Base-by-base conservation (phyloP, 2,888 invertebrate genomes). In the Azorinus chamasolen region DNA sequence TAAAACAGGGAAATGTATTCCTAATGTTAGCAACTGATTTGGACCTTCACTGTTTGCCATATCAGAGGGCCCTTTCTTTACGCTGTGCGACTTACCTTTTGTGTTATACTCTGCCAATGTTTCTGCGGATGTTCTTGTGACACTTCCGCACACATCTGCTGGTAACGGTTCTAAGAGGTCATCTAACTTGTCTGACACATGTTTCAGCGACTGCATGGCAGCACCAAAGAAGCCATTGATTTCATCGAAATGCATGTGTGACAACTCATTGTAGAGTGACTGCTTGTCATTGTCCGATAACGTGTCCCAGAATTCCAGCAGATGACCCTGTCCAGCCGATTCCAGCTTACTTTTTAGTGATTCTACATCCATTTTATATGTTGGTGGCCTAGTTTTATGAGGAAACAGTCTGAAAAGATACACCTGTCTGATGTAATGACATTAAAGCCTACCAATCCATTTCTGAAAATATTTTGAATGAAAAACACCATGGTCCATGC, bases 91-190 rank as follows among this genome's bases (percentile, higher is more conserved):
- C n/a, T 80, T 80, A 84, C 96, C 98, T 84, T 95, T 94, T n/a
- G 94, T 94, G 88, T 96, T 95, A 89, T 97, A 98, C 12, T 94
- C 93, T 18, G 94, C 92, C 25, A 97, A 93, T 83, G 95, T 95
- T 14, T 96, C 95, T 0, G 94, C 87, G 1, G 94, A 93, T 12
- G 96, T 95, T n/a, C 95, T 94, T 0, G 95, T 95, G n/a, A 96
- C 95, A 0, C 97, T 96, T 58, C 97, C 96, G 86, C 96, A 96
- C 78, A 96, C 95, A 14, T 96, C 95, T n/a, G 95, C 94, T 0
- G 97, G 97, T 62, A 98, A 95, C 0, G 98, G 97, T 89, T 97
- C 95, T 90, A 98, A 94, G 78, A 96, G 95, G 79, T 96, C 95
- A 89, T 98, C 97, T 48, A 96, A 92, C 91, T 96, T 96, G 85